Evolutionary conservation across 1,140 invertebrate genomes (phyloP).

Genomic region (Drosophila pandora): DNA sequence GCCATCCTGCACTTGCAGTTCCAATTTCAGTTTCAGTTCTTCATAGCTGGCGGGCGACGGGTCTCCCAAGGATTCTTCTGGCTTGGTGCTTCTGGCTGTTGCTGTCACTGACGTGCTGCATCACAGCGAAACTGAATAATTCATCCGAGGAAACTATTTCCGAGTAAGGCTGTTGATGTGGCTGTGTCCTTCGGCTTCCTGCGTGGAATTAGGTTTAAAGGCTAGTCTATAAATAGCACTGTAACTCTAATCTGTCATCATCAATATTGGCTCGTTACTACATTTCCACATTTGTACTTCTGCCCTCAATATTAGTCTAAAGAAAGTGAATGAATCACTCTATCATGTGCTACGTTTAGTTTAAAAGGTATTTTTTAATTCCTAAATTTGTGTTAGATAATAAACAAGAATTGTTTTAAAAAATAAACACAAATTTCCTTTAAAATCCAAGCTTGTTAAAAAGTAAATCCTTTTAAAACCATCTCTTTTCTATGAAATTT

Average conservation of each 20-base stretch:
- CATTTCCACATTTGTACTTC: too few relatives aligned
- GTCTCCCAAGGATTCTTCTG: slow-evolving; percentile 46
- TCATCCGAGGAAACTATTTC: slow-evolving; percentile 9
- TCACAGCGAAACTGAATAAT: slow-evolving; percentile 13
- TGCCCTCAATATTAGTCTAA: too few relatives aligned
- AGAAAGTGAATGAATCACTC: too few relatives aligned
- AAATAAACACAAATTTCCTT: too few relatives aligned
- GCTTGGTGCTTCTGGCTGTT: slow-evolving; percentile 22
- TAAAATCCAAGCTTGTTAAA: too few relatives aligned
- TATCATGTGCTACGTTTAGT: too few relatives aligned
- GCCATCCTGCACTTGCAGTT: slow-evolving; percentile 56
- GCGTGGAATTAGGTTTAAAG: slow-evolving; percentile 59
- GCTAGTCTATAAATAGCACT: slow-evolving; percentile 54
- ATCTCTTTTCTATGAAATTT: too few relatives aligned
- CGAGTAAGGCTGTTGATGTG: slow-evolving; percentile 12
- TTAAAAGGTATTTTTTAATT: too few relatives aligned
- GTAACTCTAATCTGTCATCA: slow-evolving; percentile 63
- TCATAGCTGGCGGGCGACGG: slow-evolving; percentile 28
- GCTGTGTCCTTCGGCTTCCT: slow-evolving; percentile 60
- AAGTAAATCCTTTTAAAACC: too few relatives aligned
- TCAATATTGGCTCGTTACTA: slow-evolving; percentile 22
- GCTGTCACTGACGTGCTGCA: slow-evolving; percentile 34
- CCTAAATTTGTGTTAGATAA: too few relatives aligned
- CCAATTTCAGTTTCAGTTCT: slow-evolving; percentile 50
- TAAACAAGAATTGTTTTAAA: too few relatives aligned